These are phyloP conservation scores for Manis crassicaudata DNA, from an alignment of 2,797 vertebrate species.

Conservation along the genomic window DNA sequence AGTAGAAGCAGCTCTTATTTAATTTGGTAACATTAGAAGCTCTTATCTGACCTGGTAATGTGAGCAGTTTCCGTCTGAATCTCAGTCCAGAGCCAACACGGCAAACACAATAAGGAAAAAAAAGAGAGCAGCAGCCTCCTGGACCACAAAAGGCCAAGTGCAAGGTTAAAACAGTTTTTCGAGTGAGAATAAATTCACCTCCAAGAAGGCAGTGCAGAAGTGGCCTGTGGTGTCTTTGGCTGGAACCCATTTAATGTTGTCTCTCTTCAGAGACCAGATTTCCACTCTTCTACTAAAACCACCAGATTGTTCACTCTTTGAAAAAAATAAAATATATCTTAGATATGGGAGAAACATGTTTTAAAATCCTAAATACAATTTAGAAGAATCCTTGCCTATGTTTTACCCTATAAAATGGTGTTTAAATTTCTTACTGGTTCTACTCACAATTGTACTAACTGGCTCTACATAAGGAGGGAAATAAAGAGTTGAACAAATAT, in stretches of 20 bases:
- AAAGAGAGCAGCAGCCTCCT: accelerated
- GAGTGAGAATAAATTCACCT: not conserved
- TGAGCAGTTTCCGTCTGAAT: not conserved
- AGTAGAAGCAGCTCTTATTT: not conserved
- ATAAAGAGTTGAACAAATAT: not conserved
- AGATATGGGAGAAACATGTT: not conserved
- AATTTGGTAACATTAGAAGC: not conserved
- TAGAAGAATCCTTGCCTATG: not conserved
- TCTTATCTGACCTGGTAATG: too few species aligned
- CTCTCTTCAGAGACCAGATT: not conserved
- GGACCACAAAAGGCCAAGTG: not conserved
- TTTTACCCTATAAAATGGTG: not conserved
- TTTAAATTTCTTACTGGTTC: not conserved
- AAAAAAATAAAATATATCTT: not conserved
- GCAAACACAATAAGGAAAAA: not conserved
- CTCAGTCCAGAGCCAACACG: not conserved
- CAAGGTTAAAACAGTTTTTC: not conserved
- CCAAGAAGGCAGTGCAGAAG: too few species aligned
- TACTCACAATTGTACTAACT: not conserved
- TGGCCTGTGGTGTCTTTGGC: not conserved
- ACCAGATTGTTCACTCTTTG: not conserved
- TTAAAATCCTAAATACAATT: not conserved
- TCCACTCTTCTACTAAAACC: not conserved
- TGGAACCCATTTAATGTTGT: not conserved
- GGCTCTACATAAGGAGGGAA: not conserved